phyloP scores from a whole-genome alignment of 2,113 vertebrate genomes.

The Indri indri region DNA sequence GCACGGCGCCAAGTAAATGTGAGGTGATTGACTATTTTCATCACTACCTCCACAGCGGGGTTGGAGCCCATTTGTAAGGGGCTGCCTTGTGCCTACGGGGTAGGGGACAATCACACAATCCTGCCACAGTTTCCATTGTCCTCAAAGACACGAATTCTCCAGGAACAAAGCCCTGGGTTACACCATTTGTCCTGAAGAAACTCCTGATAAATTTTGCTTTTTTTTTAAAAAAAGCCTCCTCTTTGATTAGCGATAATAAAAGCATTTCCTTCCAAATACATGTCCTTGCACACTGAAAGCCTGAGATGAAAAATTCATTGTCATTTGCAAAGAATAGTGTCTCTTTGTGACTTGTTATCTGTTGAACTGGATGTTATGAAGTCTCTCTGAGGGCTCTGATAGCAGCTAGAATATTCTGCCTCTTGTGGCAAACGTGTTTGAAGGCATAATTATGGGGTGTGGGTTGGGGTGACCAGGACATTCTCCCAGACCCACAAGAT shows the following conservation, averaged over 20 bases:
- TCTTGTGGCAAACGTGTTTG: slow-evolving; percentile 74
- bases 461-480: slow-evolving; percentile 70
- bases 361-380: slow-evolving; percentile 77
- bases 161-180: slow-evolving; percentile 44
- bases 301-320: slow-evolving; percentile 71
- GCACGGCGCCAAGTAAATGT: slow-evolving; percentile 28
- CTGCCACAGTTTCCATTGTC: neutral
- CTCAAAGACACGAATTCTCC: slow-evolving; percentile 20
- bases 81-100: neutral
- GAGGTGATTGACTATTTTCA: slow-evolving; percentile 44
- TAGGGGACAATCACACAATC: neutral
- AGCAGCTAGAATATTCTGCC: slow-evolving; percentile 77
- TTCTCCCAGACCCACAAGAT: slow-evolving; percentile 55
- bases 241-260: slow-evolving; percentile 74
- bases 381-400: slow-evolving; percentile 76
- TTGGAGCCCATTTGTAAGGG: neutral
- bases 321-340: slow-evolving; percentile 75
- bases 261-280: slow-evolving; percentile 67
- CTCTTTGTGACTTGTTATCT: slow-evolving; percentile 80
- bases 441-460: slow-evolving; percentile 72
- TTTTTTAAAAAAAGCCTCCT: slow-evolving; percentile 9
- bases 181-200: slow-evolving; percentile 63
- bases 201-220: slow-evolving; percentile 59
- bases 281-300: slow-evolving; percentile 62
- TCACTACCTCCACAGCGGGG: neutral